These are phyloP conservation scores for Tridacna gigas DNA, from an alignment of 2,888 invertebrate species.

Conservation along the genomic window DNA sequence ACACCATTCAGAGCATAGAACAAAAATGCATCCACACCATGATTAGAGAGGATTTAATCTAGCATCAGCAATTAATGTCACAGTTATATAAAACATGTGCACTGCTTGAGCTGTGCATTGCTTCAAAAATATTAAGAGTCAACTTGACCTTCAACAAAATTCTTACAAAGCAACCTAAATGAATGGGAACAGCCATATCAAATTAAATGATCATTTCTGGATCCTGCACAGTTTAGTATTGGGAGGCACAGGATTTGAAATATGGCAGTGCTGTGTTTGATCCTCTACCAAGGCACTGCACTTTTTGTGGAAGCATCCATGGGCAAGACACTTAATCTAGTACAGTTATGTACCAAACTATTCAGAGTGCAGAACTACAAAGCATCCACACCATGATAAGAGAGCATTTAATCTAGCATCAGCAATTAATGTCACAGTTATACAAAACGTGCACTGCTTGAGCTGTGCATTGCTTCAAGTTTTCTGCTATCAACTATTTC, in stretches of 20 bases:
- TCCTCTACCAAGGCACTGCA: no score
- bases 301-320: no score
- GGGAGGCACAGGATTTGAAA: no score
- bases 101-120: constrained; percentile 14
- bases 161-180: no score
- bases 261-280: no score
- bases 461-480: neutral
- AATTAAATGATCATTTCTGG: no score
- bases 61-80: constrained; percentile 12
- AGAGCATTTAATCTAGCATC: neutral
- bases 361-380: neutral
- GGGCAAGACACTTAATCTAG: neutral
- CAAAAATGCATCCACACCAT: neutral
- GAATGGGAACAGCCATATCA: no score
- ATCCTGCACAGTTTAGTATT: no score
- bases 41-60: constrained; percentile 18
- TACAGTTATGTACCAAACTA: constrained; percentile 3
- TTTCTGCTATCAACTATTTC: no score
- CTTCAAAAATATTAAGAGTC: no score
- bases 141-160: no score
- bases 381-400: neutral
- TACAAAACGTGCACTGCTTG: neutral
- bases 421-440: neutral
- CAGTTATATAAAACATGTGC: constrained; percentile 3
- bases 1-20: constrained; percentile 12